Evolutionary conservation across 2,888 invertebrate species (phyloP).

Genomic region (Amblyteles armatorius): DNA sequence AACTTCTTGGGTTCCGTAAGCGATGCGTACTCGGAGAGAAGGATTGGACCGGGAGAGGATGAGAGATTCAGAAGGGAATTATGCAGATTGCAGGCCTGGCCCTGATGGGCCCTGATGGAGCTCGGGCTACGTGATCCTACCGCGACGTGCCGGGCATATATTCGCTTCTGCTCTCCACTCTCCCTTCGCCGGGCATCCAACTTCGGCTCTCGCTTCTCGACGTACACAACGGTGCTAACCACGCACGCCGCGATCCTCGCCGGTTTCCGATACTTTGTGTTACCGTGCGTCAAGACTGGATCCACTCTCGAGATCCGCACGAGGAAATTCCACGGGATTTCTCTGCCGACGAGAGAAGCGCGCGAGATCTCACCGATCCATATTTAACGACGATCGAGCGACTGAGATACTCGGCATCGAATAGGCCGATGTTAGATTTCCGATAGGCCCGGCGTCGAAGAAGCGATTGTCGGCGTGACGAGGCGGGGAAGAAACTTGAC

Average conservation of each 20-base stretch:
- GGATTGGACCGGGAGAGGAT: constrained; percentile 73
- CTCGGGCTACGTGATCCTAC: constrained; percentile 75
- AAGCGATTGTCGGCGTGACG: constrained; percentile 32
- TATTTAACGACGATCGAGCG: constrained; percentile 65
- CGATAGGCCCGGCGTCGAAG: constrained; percentile 21
- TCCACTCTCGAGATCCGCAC: not conserved
- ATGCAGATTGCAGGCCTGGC: constrained; percentile 84
- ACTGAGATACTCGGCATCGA: constrained; percentile 5
- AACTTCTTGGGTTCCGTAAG: constrained; percentile 43
- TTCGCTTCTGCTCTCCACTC: constrained; percentile 57
- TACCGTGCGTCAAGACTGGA: not conserved
- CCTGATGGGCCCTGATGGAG: constrained; percentile 81
- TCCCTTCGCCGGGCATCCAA: not conserved
- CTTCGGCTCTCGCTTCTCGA: not conserved
- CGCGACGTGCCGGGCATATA: constrained; percentile 78
- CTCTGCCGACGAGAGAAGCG: not conserved
- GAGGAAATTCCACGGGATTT: not conserved
- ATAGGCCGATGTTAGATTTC: constrained; percentile 4
- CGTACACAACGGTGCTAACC: constrained; percentile 3
- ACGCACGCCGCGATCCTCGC: constrained; percentile 15
- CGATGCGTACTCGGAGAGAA: constrained; percentile 62
- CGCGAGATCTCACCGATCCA: constrained; percentile 38
- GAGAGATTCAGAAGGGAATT: constrained; percentile 81
- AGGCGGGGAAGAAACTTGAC: not conserved
- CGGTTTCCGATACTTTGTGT: constrained; percentile 24